Conservation (phyloP, 2,797 vertebrate species). For the Enteromius viviparus region DNA sequence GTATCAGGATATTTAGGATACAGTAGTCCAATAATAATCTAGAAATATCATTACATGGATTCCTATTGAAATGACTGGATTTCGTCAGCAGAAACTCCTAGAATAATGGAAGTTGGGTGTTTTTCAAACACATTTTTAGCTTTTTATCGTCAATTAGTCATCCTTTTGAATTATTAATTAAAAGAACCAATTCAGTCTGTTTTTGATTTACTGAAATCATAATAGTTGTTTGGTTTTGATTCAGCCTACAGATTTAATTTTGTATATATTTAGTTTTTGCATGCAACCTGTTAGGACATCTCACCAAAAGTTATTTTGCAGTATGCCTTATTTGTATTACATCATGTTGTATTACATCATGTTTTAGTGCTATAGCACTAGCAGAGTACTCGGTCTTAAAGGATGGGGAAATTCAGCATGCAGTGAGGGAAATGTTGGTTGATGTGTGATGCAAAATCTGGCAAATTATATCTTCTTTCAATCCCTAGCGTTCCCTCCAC, state of each 20-base stretch:
- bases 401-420: neutral
- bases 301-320: neutral
- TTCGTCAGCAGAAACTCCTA: neutral
- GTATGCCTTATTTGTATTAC: neutral
- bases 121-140: neutral
- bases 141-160: neutral
- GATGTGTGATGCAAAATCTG: slow-evolving; percentile 53
- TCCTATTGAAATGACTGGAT: neutral
- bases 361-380: neutral
- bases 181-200: neutral
- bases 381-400: neutral
- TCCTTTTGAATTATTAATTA: no score
- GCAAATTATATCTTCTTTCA: slow-evolving; percentile 69
- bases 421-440: neutral
- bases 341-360: neutral
- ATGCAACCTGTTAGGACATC: neutral
- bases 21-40: neutral
- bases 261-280: neutral
- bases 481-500: slow-evolving; percentile 69
- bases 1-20: neutral
- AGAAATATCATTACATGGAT: neutral
- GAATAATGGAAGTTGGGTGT: neutral
- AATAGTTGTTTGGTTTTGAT: neutral
- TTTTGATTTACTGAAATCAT: neutral
- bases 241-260: neutral